Evolutionary conservation across 1,140 invertebrate genomes (phyloP).

Genomic region (Arion vulgaris): DNA sequence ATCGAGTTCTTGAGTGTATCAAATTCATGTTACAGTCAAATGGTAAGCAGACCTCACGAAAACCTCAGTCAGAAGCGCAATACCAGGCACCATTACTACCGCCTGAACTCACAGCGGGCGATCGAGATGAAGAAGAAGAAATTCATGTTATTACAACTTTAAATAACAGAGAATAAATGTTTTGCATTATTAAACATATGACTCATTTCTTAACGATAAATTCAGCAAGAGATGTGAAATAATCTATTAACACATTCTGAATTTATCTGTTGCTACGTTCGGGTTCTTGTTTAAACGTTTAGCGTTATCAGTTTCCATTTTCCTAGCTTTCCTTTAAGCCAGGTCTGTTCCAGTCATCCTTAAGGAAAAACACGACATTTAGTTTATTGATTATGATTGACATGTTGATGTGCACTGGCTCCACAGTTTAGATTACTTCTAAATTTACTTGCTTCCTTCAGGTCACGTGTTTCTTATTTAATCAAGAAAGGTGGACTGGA

Average conservation of each 20-base stretch:
- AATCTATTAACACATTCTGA: not conserved
- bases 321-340: not conserved
- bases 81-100: too few relatives aligned
- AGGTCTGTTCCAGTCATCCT: not conserved
- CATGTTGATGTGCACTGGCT: not conserved
- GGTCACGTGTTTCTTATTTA: not conserved
- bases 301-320: not conserved
- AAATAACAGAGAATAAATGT: too few relatives aligned
- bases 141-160: too few relatives aligned
- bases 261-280: not conserved
- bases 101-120: too few relatives aligned
- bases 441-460: not conserved
- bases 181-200: too few relatives aligned
- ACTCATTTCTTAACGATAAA: too few relatives aligned
- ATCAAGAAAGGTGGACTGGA: not conserved
- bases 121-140: too few relatives aligned
- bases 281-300: not conserved
- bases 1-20: too few relatives aligned
- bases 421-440: not conserved
- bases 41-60: too few relatives aligned
- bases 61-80: too few relatives aligned
- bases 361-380: not conserved
- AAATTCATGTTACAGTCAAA: too few relatives aligned
- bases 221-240: too few relatives aligned
- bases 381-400: conserved; percentile 14